phyloP scores from a whole-genome alignment of 2,888 invertebrate genomes.

The Sphaerophoria rueppellii region DNA sequence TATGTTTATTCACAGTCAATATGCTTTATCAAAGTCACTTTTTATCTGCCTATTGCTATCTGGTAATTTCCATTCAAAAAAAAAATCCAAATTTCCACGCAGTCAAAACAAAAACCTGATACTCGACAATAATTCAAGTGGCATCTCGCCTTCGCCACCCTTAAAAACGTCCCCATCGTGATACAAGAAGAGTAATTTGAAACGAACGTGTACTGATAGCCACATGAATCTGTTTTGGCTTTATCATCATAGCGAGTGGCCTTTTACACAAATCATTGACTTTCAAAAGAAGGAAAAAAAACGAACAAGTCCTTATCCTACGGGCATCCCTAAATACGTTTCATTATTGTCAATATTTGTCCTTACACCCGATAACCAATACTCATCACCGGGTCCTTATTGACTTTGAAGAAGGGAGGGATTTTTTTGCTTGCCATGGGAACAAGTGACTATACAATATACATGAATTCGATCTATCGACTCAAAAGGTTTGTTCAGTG shows the following conservation, averaged over 20 bases:
- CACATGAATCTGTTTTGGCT: conserved; percentile 1
- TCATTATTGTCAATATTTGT: conserved; percentile 52
- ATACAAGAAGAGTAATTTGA: not conserved
- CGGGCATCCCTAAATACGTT: conserved; percentile 5
- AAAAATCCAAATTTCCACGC: conserved; percentile 3
- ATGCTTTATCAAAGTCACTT: too few species aligned
- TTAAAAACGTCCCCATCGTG: not conserved
- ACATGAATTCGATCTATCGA: not conserved
- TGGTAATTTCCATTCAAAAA: not conserved
- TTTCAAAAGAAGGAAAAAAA: not conserved
- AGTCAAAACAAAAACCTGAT: conserved; percentile 43
- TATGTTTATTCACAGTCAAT: not conserved
- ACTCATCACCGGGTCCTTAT: not conserved
- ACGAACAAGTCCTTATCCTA: conserved; percentile 1
- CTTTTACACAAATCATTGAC: conserved; percentile 11
- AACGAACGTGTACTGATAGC: conserved; percentile 19
- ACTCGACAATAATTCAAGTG: not conserved
- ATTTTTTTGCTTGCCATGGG: conserved; percentile 16
- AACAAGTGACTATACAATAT: conserved; percentile 20
- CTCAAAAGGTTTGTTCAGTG: not conserved
- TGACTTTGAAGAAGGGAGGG: not conserved
- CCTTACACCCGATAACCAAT: conserved; percentile 28
- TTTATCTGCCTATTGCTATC: not conserved
- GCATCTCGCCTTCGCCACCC: too few species aligned
- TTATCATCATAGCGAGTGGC: not conserved